These are phyloP conservation scores for Galendromus occidentalis DNA, from an alignment of 1,140 invertebrate genomes.

Conservation along the genomic window DNA sequence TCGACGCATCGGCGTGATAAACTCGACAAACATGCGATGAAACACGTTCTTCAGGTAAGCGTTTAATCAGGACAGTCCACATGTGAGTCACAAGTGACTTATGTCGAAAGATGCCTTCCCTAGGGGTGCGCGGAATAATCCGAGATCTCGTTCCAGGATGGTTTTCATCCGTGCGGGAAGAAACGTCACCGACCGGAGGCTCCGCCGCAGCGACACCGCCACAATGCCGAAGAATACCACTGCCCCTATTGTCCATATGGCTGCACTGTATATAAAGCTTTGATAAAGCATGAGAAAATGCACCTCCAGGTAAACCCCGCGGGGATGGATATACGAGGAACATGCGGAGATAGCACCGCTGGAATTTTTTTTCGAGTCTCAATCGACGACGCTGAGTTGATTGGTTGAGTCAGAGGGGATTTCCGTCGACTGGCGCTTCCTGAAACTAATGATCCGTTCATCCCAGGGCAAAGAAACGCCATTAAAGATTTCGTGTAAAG, in stretches of 20 bases:
- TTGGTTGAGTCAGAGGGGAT: no score
- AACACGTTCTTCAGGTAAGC: constrained; percentile 19
- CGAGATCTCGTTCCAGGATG: no score
- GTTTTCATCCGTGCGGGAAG: constrained; percentile 24
- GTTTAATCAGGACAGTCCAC: no score
- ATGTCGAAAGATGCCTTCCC: no score
- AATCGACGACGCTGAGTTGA: no score
- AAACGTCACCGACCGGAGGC: constrained; percentile 22
- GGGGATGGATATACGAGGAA: not conserved
- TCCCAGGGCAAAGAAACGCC: constrained; percentile 17
- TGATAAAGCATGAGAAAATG: constrained; percentile 32
- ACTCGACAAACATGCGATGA: constrained; percentile 23
- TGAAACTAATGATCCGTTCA: constrained; percentile 8
- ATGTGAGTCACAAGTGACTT: no score
- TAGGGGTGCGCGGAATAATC: no score
- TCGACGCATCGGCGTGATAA: constrained; percentile 20
- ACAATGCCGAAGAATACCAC: constrained; percentile 32
- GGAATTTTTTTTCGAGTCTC: no score
- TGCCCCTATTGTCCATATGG: constrained; percentile 35
- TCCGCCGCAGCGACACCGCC: constrained; percentile 23
- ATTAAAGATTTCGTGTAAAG: constrained; percentile 33
- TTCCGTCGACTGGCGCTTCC: not conserved
- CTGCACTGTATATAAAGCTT: constrained; percentile 37
- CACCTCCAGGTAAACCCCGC: constrained; percentile 15
- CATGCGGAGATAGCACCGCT: no score